phyloP scores from a whole-genome alignment of 2,888 invertebrate species.

The Dusona sp. region DNA sequence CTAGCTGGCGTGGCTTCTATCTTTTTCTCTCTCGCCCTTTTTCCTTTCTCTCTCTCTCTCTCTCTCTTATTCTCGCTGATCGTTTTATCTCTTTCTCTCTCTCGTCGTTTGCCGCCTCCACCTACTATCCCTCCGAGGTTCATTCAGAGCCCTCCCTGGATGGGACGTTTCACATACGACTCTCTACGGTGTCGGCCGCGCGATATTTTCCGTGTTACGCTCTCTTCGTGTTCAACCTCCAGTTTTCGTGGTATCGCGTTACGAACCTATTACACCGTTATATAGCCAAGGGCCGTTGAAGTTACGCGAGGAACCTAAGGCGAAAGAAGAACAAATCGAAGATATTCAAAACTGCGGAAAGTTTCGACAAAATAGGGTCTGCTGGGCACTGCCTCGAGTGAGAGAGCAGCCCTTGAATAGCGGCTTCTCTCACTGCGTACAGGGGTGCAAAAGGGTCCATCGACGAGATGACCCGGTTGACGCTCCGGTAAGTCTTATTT shows the following conservation, averaged over 20 bases:
- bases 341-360: constrained; percentile 39
- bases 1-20: constrained; percentile 80
- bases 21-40: constrained; percentile 75
- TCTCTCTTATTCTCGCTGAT: constrained; percentile 54
- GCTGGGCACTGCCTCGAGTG: constrained; percentile 55
- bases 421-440: constrained; percentile 66
- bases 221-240: constrained; percentile 61
- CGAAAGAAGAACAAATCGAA: neutral
- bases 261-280: constrained; percentile 43
- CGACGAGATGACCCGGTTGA: constrained; percentile 83
- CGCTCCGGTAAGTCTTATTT: constrained; percentile 81
- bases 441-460: constrained; percentile 71
- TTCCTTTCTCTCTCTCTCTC: constrained; percentile 71
- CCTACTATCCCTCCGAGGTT: constrained; percentile 74
- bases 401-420: constrained; percentile 56
- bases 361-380: constrained; percentile 38
- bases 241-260: constrained; percentile 57
- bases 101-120: constrained; percentile 69
- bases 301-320: constrained; percentile 2
- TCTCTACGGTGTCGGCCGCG: constrained; percentile 80
- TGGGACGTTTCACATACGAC: constrained; percentile 82
- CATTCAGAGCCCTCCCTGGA: constrained; percentile 83
- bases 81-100: constrained; percentile 62
- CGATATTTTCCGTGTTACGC: constrained; percentile 76
- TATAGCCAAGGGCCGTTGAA: constrained; percentile 16